Base-by-base conservation (phyloP, 1,140 invertebrate genomes). In the Popillia japonica region DNA sequence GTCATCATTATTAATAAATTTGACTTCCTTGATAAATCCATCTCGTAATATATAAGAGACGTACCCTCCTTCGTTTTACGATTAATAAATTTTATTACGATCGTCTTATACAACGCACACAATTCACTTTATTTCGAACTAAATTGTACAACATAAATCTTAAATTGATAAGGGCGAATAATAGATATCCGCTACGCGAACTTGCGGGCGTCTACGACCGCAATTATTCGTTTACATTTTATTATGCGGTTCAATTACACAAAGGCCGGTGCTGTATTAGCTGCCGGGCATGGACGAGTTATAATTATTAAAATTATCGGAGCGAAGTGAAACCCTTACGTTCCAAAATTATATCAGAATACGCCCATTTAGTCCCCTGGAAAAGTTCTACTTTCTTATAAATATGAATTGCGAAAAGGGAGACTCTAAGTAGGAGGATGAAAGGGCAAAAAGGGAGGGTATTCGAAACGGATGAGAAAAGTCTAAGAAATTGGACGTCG, bases 231-330 rank as follows among this genome's bases (percentile, higher is more conserved):
- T 17, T 55, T 55, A 55, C 48, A 55, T 55, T 55, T 55, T 55
- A 55, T 55, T 55, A 55, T 55, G 14, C 48, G 48, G 48, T 55
- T 55, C 48, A 55, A 55, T 55, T 55, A 55, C 48, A 55, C 17
- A 55, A 55, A 55, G 48, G 17, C 48, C 6, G 17, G n/a, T 55
- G 48, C 27, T 55, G 44, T 48, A 4, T 4, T 34, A 34, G 27
- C 27, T 4, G 44, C 9, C 14, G 48, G 7, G 48, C 14, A 55
- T 1, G 17, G 48, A 3, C 14, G 48, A 17, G 14, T 14, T 17
- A n/a, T 55, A 55, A 55, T 55, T 55, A 55, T 55, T 55, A 55
- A 55, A 55, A 55, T 55, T 55, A 55, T 55, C 48, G 48, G 14
- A 55, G 48, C 48, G 48, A 6, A 55, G 48, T 7, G 14, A 34